Base-by-base conservation (phyloP, 2,888 invertebrate species). In the Diplazon laetatorius region DNA sequence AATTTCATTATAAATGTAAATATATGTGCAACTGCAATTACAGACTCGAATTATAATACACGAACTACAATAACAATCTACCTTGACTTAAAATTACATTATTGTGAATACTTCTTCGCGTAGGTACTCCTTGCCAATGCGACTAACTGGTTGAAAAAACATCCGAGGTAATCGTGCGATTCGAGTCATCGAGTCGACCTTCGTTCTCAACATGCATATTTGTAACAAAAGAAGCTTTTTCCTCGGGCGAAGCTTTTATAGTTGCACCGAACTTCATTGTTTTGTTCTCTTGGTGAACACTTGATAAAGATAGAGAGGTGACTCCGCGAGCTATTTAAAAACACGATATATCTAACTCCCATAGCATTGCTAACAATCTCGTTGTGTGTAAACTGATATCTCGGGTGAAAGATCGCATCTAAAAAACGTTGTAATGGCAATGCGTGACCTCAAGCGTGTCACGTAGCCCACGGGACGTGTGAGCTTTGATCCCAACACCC, bases 131-230 rank as follows among this genome's bases (percentile, higher is more conserved):
- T n/a, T n/a, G n/a, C n/a, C 18, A 18, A 48, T 48, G 18, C 48
- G 0, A 48, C 25, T 30, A 22, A 52, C 4, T 25, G n/a, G 5
- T 25, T 55, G 30, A 30, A 52, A 6, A 52, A 25, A 52, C 25
- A 52, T n/a, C 52, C 25, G 52, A 25, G 25, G 25, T 22, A 52
- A 22, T 25, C 8, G 52, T 52, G 50, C 25, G 52, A 25, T 52
- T n/a, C n/a, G n/a, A n/a, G n/a, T 55, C 16, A 16, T 55, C 30
- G 30, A 55, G 55, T 14, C 30, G 55, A 55, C 35, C 55, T 55
- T 55, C 35, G 55, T 55, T 55, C 55, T 30, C 6, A 25, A 0
- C 30, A 14, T 14, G 25, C n/a, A 2, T 35, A 30, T 35, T n/a
- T 16, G 14, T 55, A 55, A 25, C 30, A 55, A 55, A 55, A 8